phyloP scores from a whole-genome alignment of 2,888 invertebrate species.

The Oligia fasciuncula region DNA sequence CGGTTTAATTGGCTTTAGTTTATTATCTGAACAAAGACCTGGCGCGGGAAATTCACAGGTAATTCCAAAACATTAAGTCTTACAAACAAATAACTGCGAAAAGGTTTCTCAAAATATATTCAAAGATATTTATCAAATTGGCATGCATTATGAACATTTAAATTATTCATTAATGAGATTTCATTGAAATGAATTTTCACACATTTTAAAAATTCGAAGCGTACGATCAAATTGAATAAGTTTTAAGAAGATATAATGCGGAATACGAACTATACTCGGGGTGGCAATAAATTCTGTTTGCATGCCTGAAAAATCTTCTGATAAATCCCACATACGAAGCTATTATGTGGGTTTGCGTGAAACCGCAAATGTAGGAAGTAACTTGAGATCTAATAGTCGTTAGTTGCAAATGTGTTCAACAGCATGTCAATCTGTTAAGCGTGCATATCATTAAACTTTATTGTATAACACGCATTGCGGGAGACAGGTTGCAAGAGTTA shows the following conservation, averaged over 20 bases:
- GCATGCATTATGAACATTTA: conserved; percentile 44
- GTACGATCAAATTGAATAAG: conserved; percentile 36
- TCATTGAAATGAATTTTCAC: conserved; percentile 55
- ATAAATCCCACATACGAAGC: conserved; percentile 63
- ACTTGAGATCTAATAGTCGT: conserved; percentile 71
- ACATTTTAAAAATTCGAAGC: conserved; percentile 44
- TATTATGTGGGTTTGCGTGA: conserved; percentile 65
- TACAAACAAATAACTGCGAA: conserved; percentile 8
- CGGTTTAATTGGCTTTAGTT: conserved; percentile 41
- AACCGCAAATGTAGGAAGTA: conserved; percentile 79
- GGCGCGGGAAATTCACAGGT: conserved; percentile 27
- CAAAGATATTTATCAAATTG: conserved; percentile 40
- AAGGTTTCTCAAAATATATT: conserved; percentile 28
- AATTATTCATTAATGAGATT: conserved; percentile 53
- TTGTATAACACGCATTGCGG: conserved; percentile 26
- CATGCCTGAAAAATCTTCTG: conserved; percentile 50
- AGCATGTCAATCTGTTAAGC: conserved; percentile 45
- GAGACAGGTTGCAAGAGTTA: conserved; percentile 33
- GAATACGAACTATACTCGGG: conserved; percentile 30
- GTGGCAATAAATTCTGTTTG: conserved; percentile 47
- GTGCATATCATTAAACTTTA: conserved; percentile 35
- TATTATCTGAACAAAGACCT: conserved; percentile 33
- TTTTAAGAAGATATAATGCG: conserved; percentile 40
- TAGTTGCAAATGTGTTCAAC: conserved; percentile 62
- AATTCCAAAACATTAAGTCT: conserved; percentile 32